Evolutionary conservation across 2,888 invertebrate species (phyloP).

Genomic region (Podotricha telesiphe): DNA sequence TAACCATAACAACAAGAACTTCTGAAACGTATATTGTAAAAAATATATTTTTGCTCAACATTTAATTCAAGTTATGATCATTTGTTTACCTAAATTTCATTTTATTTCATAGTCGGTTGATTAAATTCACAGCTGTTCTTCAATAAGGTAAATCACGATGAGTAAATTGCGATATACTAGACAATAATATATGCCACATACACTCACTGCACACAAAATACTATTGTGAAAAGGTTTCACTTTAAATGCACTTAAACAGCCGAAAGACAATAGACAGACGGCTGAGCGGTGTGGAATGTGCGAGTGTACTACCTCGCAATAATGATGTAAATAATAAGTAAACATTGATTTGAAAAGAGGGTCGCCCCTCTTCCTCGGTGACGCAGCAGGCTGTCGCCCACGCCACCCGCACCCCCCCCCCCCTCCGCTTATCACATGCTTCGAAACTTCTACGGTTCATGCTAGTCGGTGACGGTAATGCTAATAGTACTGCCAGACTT

Average conservation of each 20-base stretch:
- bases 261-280: constrained; percentile 53
- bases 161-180: constrained; percentile 37
- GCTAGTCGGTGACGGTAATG: constrained; percentile 49
- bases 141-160: constrained; percentile 51
- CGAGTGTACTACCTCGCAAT: constrained; percentile 73
- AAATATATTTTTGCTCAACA: not conserved
- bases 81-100: constrained; percentile 77
- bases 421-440: constrained; percentile 51
- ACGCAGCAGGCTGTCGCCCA: constrained; percentile 63
- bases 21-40: not conserved
- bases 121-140: constrained; percentile 66
- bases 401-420: constrained; percentile 54
- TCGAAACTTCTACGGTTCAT: constrained; percentile 53
- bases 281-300: constrained; percentile 75
- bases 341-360: constrained; percentile 63
- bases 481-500: constrained; percentile 59
- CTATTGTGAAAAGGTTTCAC: constrained; percentile 62
- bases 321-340: constrained; percentile 76
- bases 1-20: not conserved
- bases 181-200: constrained; percentile 57
- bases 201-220: constrained; percentile 64
- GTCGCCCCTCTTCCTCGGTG: constrained; percentile 68
- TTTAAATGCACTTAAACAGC: constrained; percentile 74
- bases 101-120: constrained; percentile 77
- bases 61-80: not conserved